Percentiles rank a stretch among this genome's conserved stretches.
phyloP scores from a whole-genome alignment of 2,797 vertebrate genomes.

The Pelobates cultripes region DNA sequence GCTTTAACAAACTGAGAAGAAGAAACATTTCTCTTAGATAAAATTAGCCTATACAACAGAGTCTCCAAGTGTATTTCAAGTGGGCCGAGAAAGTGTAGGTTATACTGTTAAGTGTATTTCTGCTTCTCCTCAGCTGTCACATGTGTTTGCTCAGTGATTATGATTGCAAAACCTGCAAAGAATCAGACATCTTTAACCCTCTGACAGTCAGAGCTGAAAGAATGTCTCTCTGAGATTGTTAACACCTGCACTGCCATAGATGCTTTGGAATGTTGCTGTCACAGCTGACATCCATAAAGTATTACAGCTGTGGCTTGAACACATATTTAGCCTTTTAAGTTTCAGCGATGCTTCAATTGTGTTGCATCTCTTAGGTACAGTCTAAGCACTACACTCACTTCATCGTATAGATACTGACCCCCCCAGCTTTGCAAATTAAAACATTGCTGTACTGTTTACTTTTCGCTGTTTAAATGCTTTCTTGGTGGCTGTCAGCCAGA shows the following conservation, averaged over 20 bases:
- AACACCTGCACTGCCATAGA: background rate
- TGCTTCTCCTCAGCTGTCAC: conserved; percentile 2
- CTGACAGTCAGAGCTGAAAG: background rate
- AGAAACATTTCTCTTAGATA: background rate
- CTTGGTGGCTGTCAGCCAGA: too few species aligned
- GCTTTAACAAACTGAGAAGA: too few species aligned
- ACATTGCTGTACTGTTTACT: too few species aligned
- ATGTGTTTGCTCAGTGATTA: conserved; percentile 1
- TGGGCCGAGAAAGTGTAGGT: background rate
- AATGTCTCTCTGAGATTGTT: background rate
- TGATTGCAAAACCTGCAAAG: background rate
- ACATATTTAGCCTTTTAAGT: too few species aligned
- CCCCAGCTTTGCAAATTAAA: too few species aligned
- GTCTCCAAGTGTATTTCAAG: background rate
- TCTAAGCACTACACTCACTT: too few species aligned
- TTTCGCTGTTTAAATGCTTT: too few species aligned
- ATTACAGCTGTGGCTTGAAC: too few species aligned
- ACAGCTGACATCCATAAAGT: too few species aligned
- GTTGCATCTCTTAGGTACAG: too few species aligned
- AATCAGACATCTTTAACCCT: background rate
- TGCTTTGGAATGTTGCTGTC: background rate
- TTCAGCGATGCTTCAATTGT: too few species aligned
- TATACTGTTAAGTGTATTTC: background rate
- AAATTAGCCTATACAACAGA: background rate
- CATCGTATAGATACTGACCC: too few species aligned